Conservation (phyloP, 2,888 invertebrate species). For the Xestia rhomboidea region DNA sequence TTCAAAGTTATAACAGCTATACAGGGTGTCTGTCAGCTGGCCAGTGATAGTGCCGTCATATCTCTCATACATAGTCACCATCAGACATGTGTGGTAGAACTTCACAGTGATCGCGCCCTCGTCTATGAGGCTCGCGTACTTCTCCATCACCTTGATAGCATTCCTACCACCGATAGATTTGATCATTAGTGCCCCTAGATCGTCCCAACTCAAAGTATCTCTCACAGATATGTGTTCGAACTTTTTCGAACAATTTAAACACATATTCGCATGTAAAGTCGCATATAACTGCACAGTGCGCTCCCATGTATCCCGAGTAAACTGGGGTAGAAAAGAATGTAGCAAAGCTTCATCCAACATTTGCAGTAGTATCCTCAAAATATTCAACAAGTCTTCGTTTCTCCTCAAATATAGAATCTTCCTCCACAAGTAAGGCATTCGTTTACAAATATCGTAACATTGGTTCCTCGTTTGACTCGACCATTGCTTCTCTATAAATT, state of each 20-base stretch:
- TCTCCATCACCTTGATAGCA: slow-evolving; percentile 90
- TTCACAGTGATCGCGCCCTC: slow-evolving; percentile 90
- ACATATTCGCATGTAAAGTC: slow-evolving; percentile 90
- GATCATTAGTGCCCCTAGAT: slow-evolving; percentile 90
- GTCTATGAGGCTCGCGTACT: slow-evolving; percentile 89
- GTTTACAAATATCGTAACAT: slow-evolving; percentile 89
- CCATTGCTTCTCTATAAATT: slow-evolving; percentile 89
- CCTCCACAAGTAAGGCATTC: slow-evolving; percentile 92
- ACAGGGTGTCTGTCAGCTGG: slow-evolving; percentile 84
- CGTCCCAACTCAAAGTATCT: slow-evolving; percentile 91
- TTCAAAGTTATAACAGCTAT: slow-evolving; percentile 81
- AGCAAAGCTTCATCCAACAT: slow-evolving; percentile 91
- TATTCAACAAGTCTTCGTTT: slow-evolving; percentile 87
- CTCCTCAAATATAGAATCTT: slow-evolving; percentile 89
- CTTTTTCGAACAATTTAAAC: slow-evolving; percentile 91
- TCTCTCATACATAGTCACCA: slow-evolving; percentile 86
- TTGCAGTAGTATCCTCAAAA: slow-evolving; percentile 91
- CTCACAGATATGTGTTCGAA: slow-evolving; percentile 85
- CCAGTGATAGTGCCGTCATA: slow-evolving; percentile 79
- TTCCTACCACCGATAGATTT: slow-evolving; percentile 91
- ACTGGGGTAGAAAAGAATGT: slow-evolving; percentile 88
- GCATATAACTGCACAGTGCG: slow-evolving; percentile 89
- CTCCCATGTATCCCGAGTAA: slow-evolving; percentile 91
- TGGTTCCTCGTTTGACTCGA: slow-evolving; percentile 82
- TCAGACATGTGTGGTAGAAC: slow-evolving; percentile 91